phyloP scores from a whole-genome alignment of 2,888 invertebrate species.

The Chirona hameri region DNA sequence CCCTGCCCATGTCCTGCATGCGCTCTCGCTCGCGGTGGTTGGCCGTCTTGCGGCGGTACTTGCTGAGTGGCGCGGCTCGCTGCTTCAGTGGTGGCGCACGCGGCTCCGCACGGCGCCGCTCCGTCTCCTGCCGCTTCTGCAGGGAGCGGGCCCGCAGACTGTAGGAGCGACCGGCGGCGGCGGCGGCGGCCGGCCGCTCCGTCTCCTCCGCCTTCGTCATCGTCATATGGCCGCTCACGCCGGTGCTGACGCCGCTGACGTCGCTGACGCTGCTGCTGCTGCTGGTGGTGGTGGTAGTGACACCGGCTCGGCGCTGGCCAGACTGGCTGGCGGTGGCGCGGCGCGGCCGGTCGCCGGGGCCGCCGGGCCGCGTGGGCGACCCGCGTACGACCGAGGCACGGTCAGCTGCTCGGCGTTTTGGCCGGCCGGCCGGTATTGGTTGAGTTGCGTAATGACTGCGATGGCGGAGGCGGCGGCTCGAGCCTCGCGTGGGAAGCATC shows the following conservation, averaged over 20 bases:
- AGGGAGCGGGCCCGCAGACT: constrained; percentile 64
- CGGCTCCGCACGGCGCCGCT: constrained; percentile 45
- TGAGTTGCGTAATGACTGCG: no score
- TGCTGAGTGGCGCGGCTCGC: constrained; percentile 67
- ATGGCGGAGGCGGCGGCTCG: no score
- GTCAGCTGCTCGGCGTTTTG: not conserved
- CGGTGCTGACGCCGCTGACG: not conserved
- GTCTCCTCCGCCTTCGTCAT: not conserved
- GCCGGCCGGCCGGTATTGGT: not conserved
- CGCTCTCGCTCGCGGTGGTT: constrained; percentile 81
- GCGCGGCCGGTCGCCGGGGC: not conserved
- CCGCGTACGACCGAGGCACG: not conserved
- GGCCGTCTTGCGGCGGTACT: constrained; percentile 83
- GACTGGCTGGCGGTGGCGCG: not conserved
- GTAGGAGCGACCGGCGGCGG: constrained; percentile 52
- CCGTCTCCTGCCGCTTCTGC: constrained; percentile 55
- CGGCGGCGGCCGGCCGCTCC: not conserved
- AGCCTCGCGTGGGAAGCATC: no score
- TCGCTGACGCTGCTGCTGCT: no score
- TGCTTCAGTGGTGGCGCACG: constrained; percentile 45
- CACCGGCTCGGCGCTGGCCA: not conserved
- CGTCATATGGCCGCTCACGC: not conserved
- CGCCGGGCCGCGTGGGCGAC: not conserved
- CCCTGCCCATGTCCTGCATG: constrained; percentile 85
- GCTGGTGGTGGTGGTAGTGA: no score